phyloP scores from a whole-genome alignment of 2,888 invertebrate genomes.

The Bibio marci region DNA sequence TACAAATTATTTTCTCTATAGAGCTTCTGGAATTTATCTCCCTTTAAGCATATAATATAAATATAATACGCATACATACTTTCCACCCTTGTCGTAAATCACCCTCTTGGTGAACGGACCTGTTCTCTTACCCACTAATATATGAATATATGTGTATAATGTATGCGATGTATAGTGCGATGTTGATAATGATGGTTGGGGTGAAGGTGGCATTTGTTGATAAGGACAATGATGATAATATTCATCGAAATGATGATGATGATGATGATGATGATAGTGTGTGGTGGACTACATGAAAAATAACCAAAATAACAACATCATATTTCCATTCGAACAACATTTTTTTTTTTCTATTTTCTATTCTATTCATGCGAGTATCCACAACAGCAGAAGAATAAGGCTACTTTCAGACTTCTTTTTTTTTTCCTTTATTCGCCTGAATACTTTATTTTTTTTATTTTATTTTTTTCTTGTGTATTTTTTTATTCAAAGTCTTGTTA shows the following conservation, averaged over 20 bases:
- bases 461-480: not conserved
- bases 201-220: too few species aligned
- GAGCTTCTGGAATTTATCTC: slow-evolving; percentile 1
- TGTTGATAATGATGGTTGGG: not conserved
- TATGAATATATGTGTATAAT: too few species aligned
- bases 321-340: slow-evolving; percentile 3
- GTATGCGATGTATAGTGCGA: too few species aligned
- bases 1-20: slow-evolving; percentile 1
- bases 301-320: slow-evolving; percentile 3
- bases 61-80: slow-evolving; percentile 3
- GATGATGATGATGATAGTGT: not conserved
- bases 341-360: too few species aligned
- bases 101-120: not conserved
- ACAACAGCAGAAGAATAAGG: too few species aligned
- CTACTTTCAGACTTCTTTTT: too few species aligned
- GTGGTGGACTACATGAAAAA: slow-evolving; percentile 2
- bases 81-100: slow-evolving; percentile 6
- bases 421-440: too few species aligned
- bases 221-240: not conserved
- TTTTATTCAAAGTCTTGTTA: not conserved
- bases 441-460: too few species aligned
- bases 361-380: too few species aligned
- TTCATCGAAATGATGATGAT: too few species aligned
- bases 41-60: slow-evolving; percentile 1
- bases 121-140: too few species aligned